phyloP scores from a whole-genome alignment of 2,888 invertebrate species.

The Platycnemis pennipes region DNA sequence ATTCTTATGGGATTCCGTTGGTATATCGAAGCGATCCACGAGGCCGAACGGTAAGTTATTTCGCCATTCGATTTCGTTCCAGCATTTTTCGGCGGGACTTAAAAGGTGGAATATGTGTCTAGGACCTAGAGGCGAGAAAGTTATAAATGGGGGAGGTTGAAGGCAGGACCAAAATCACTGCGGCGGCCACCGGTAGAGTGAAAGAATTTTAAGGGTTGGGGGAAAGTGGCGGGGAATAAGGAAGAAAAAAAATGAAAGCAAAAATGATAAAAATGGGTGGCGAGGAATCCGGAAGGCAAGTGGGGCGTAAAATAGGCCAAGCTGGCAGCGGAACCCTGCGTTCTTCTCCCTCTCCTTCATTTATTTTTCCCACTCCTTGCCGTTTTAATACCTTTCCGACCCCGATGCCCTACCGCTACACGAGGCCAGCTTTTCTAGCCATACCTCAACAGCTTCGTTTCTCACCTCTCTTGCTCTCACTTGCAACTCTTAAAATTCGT shows the following conservation, averaged over 20 bases:
- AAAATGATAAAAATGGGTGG: not conserved
- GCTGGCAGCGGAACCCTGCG: not conserved
- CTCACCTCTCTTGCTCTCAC: too few species aligned
- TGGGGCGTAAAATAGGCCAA: slow-evolving; percentile 2
- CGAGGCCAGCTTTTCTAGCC: too few species aligned
- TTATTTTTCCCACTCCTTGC: not conserved
- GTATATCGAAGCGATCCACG: not conserved
- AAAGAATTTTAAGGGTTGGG: not conserved
- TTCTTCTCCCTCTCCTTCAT: not conserved
- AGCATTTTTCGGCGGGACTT: not conserved
- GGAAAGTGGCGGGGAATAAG: not conserved
- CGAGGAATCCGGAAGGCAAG: not conserved
- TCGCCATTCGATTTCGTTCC: not conserved
- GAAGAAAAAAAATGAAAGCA: not conserved
- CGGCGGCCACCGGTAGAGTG: not conserved
- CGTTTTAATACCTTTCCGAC: too few species aligned
- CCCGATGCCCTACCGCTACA: too few species aligned
- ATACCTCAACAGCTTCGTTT: too few species aligned
- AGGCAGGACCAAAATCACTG: not conserved
- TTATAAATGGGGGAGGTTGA: not conserved
- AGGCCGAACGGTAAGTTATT: not conserved
- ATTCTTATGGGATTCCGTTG: not conserved
- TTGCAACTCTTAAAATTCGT: too few species aligned
- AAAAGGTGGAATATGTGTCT: too few species aligned
- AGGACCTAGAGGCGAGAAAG: too few species aligned